Evolutionary conservation across 2,797 vertebrate genomes (phyloP), one percentile per base, ranked within the genome.

Genomic region (Clarias laeviceps): DNA sequence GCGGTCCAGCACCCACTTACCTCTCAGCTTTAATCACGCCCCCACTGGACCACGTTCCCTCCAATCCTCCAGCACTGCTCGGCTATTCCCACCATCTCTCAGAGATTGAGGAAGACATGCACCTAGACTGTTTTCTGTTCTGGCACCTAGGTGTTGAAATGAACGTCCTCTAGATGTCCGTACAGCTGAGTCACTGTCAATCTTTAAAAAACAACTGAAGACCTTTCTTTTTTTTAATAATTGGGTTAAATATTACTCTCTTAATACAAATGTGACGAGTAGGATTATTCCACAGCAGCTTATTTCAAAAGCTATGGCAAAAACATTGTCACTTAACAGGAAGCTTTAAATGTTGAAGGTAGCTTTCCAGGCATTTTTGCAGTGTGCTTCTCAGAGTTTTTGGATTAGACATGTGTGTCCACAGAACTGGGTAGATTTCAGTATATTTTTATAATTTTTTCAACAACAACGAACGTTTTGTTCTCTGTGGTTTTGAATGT

Each of bases 401-500:
- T 56, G 88, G 79, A 89, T 88, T 86, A 50, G 87, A 83, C 69
- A 29, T 86, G 37, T 77, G 82, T 84, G 34, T 88, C 68, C 82
- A 85, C 64, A 69, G 82, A 73, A 68, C 80, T 83, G 77, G 70
- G 32, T 74, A 89, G 40, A 82, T 90, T 84, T 91, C 34, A 78
- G 88, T 90, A 88, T 91, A 88, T 90, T 90, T 50, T 11, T 89
- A 91, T 80, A 37, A 64, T 88, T 86, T 86, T 93, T 87, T 90
- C 50, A 89, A 91, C 93, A 94, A 95, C 95, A 95, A 95, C 91
- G 91, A 82, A 86, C 92, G 91, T 93, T 93, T 94, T 95, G 93
- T 95, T 88, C 91, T 77, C 87, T 82, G 80, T 82, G 15, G 56
- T 91, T 91, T 93, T 88, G 80, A 86, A 86, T 91, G 91, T 93